Evolutionary conservation across 2,888 invertebrate genomes (phyloP).

Genomic region (Epiblema foenella): DNA sequence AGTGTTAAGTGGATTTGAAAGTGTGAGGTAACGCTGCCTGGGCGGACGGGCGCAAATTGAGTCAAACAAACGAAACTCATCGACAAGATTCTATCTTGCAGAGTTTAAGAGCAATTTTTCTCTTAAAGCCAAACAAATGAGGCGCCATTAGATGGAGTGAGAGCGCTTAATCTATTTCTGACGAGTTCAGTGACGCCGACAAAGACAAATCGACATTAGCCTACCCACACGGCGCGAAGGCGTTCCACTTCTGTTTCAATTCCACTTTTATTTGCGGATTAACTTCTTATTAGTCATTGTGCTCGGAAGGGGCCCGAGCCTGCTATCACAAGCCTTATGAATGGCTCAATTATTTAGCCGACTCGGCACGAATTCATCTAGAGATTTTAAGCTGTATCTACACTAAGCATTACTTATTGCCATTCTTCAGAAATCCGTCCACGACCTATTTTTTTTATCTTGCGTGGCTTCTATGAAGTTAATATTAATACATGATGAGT

Average conservation of each 20-base stretch:
- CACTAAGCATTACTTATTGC: constrained; percentile 59
- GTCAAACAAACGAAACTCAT: constrained; percentile 79
- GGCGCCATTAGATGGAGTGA: constrained; percentile 84
- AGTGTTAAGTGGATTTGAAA: constrained; percentile 75
- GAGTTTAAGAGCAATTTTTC: constrained; percentile 83
- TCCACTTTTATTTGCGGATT: constrained; percentile 85
- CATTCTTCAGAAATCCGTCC: constrained; percentile 49
- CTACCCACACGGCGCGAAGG: constrained; percentile 83
- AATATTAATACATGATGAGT: constrained; percentile 27
- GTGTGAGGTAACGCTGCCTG: constrained; percentile 60
- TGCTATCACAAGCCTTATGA: constrained; percentile 82
- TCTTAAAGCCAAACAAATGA: constrained; percentile 85
- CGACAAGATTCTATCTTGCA: constrained; percentile 78
- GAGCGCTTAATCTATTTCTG: constrained; percentile 86
- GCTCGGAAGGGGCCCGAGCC: constrained; percentile 69
- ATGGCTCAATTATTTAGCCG: constrained; percentile 82
- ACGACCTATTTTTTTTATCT: constrained; percentile 42
- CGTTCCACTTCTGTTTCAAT: constrained; percentile 84
- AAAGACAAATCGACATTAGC: constrained; percentile 85
- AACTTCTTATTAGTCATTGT: constrained; percentile 85
- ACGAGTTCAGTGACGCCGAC: constrained; percentile 86
- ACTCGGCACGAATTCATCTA: constrained; percentile 67
- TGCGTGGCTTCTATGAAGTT: constrained; percentile 44
- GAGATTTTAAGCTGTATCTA: constrained; percentile 55
- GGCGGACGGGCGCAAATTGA: constrained; percentile 62